Evolutionary conservation across 2,113 vertebrate species (phyloP), one percentile per base, ranked within the genome.

Genomic region (Pristiophorus japonicus): DNA sequence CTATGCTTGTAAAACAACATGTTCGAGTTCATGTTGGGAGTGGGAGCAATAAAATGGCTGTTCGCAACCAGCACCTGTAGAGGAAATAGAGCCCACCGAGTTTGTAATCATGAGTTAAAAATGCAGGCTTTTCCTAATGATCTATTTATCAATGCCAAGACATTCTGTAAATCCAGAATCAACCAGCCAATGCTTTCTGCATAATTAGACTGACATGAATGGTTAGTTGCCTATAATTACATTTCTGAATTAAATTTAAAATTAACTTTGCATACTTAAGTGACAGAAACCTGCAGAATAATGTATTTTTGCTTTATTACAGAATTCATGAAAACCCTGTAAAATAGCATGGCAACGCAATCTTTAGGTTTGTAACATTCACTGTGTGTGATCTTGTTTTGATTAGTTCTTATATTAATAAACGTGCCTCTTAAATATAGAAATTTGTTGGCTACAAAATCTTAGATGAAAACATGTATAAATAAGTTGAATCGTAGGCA

Each of bases 81-180:
- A 94, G 62, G 59, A 93, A 94, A 94, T 30, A 20, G 30, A 18
- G n/a, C 34, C 59, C n/a, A 94, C 66, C 63, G 67, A 66, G 18
- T 94, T 94, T 67, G 63, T 66, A 94, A 94, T 65, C 59, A 20
- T 66, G 38, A 38, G n/a, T 66, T 94, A 45, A 67, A 94, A 42
- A 38, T 94, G 63, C 38, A 66, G 91, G 62, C 62, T 94, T 94
- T 94, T 42, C 91, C 38, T 22, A 66, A 94, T 94, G 63, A 94
- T 94, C 91, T 66, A 18, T 94, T 94, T 94, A 94, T 65, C 65
- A 67, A 94, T 94, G 91, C 67, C 62, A 94, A 94, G 34, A 24
- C 16, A 67, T 66, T 94, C 63, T 67, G 63, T 27, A 66, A 94
- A 94, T 94, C 91, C n/a, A 27, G 24, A 94, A 94, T 94, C n/a